Evolutionary conservation across 2,113 vertebrate species (phyloP).

Genomic region (Pao palembangensis): DNA sequence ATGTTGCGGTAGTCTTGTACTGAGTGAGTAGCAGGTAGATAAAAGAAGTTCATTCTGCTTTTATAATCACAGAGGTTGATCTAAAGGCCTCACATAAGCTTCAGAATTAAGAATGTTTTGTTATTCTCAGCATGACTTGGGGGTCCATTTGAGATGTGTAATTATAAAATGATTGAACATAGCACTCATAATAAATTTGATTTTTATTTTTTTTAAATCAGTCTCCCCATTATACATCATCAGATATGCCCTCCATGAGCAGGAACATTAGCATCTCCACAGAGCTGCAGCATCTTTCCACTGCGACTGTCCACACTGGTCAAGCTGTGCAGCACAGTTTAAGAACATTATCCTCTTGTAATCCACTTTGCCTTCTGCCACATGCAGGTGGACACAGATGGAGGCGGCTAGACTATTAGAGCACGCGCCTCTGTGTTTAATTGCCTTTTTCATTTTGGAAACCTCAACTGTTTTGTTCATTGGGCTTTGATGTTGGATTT

Average conservation of each 20-base stretch:
- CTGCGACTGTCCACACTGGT: slow-evolving; percentile 25
- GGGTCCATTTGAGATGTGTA: too few species aligned
- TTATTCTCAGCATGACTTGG: too few species aligned
- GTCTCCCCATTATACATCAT: too few species aligned
- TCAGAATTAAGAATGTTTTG: too few species aligned
- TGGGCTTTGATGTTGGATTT: slow-evolving; percentile 11
- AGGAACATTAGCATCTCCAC: background rate
- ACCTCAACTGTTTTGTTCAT: background rate
- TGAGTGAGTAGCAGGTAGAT: too few species aligned
- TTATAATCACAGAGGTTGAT: too few species aligned
- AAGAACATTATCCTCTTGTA: slow-evolving; percentile 78
- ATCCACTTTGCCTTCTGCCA: slow-evolving; percentile 78
- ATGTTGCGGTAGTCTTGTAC: too few species aligned
- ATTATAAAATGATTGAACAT: too few species aligned
- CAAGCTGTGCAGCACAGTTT: slow-evolving; percentile 51
- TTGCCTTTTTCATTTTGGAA: slow-evolving; percentile 6
- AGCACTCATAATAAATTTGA: too few species aligned
- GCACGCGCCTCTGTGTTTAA: slow-evolving; percentile 8
- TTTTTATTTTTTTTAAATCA: too few species aligned
- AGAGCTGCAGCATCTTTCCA: slow-evolving; percentile 2
- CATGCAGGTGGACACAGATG: slow-evolving; percentile 63
- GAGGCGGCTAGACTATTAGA: slow-evolving; percentile 29
- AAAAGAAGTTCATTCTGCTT: too few species aligned
- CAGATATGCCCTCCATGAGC: background rate
- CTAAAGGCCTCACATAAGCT: too few species aligned